Evolutionary conservation across 2,797 vertebrate genomes (phyloP).

Genomic region (Thalassophryne amazonica): DNA sequence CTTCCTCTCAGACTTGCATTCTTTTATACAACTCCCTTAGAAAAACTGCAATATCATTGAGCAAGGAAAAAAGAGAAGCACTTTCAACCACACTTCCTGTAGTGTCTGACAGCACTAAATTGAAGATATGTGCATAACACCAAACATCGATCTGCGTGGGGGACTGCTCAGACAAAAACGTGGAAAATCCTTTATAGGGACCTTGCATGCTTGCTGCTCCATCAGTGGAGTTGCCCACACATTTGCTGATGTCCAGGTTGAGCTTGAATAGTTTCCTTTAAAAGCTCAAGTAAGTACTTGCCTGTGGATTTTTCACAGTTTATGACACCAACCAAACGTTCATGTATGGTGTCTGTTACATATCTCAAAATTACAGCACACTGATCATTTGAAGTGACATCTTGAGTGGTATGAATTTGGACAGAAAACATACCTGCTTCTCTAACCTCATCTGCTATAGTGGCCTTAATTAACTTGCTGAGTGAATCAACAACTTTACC

Average conservation of each 20-base stretch:
- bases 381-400: background rate
- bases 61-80: too few relatives aligned
- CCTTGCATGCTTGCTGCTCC: background rate
- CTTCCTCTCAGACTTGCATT: too few relatives aligned
- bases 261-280: background rate
- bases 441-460: background rate
- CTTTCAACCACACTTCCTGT: too few relatives aligned
- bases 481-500: background rate
- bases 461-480: background rate
- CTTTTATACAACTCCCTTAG: too few relatives aligned
- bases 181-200: background rate
- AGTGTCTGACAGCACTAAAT: too few relatives aligned
- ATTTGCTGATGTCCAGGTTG: too few relatives aligned
- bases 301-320: slow-evolving; percentile 4
- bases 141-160: too few relatives aligned
- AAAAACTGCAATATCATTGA: too few relatives aligned
- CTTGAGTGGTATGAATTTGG: background rate
- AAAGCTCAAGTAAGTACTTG: slow-evolving; percentile 2
- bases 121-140: too few relatives aligned
- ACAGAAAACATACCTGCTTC: slow-evolving; percentile 7
- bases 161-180: too few relatives aligned
- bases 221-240: background rate
- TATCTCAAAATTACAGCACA: background rate
- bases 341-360: slow-evolving; percentile 5
- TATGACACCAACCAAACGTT: background rate